Evolutionary conservation across 2,888 invertebrate genomes (phyloP).

Genomic region (Brenthis hecate): DNA sequence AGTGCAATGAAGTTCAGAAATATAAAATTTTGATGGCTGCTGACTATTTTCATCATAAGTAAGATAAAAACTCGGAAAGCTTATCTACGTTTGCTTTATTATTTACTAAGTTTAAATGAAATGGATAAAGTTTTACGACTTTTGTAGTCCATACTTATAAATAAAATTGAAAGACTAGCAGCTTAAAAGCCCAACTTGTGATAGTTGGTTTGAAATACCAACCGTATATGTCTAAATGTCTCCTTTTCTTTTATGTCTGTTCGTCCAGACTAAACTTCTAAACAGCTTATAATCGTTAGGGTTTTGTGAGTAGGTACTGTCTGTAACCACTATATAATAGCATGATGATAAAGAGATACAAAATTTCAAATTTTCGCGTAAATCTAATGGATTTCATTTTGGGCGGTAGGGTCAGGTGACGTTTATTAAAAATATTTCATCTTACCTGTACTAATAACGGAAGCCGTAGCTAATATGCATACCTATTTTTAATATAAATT

Average conservation of each 20-base stretch:
- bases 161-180: neutral
- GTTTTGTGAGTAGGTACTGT: too few species aligned
- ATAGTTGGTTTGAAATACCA: too few species aligned
- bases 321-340: too few species aligned
- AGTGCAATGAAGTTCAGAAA: conserved; percentile 2
- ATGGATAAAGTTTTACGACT: conserved; percentile 3
- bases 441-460: too few species aligned
- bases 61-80: neutral
- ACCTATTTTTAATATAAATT: too few species aligned
- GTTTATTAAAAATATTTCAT: too few species aligned
- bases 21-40: conserved; percentile 6
- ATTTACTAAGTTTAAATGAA: conserved; percentile 12
- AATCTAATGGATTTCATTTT: too few species aligned
- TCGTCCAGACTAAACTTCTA: neutral
- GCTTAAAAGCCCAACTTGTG: too few species aligned
- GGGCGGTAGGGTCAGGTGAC: too few species aligned
- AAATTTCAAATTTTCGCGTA: too few species aligned
- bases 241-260: neutral
- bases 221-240: neutral
- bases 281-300: neutral
- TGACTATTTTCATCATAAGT: conserved; percentile 9
- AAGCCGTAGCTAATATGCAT: too few species aligned
- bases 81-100: conserved; percentile 7
- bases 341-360: too few species aligned
- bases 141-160: neutral